phyloP scores from a whole-genome alignment of 2,888 invertebrate genomes.

The Zelleria hepariella region DNA sequence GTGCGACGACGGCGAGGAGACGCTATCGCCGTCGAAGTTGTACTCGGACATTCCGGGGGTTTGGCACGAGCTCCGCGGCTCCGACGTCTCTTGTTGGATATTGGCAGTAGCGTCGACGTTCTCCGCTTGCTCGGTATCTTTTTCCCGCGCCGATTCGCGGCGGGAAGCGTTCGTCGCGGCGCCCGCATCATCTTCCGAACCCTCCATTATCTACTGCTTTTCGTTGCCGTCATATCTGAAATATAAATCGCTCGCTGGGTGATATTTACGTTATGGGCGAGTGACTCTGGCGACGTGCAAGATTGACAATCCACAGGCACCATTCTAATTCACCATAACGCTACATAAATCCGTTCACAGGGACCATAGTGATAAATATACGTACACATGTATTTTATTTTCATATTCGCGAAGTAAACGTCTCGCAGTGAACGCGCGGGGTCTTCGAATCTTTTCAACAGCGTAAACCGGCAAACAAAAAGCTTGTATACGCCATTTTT shows the following conservation, averaged over 20 bases:
- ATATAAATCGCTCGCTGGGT: constrained; percentile 63
- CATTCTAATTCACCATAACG: constrained; percentile 73
- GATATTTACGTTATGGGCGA: constrained; percentile 67
- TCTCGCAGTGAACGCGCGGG: constrained; percentile 50
- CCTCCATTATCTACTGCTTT: constrained; percentile 72
- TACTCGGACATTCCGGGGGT: constrained; percentile 60
- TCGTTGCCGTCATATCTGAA: constrained; percentile 69
- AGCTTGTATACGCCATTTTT: constrained; percentile 76
- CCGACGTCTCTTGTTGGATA: constrained; percentile 35
- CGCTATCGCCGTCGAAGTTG: constrained; percentile 61
- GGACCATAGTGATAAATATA: constrained; percentile 63
- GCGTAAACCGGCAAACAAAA: constrained; percentile 74
- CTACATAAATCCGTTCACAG: constrained; percentile 63
- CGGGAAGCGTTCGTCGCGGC: constrained; percentile 67
- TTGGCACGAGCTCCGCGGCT: constrained; percentile 41
- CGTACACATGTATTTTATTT: constrained; percentile 70
- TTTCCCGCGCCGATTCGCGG: constrained; percentile 71
- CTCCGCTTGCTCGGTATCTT: constrained; percentile 52
- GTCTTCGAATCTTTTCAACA: constrained; percentile 63
- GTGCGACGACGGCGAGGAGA: constrained; percentile 60
- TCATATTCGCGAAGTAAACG: constrained; percentile 68
- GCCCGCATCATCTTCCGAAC: constrained; percentile 71
- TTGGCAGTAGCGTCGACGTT: constrained; percentile 53
- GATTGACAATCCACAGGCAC: constrained; percentile 70
- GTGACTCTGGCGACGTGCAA: constrained; percentile 69